Conservation (phyloP, 2,888 invertebrate species). For the Megastigmus dorsalis region DNA sequence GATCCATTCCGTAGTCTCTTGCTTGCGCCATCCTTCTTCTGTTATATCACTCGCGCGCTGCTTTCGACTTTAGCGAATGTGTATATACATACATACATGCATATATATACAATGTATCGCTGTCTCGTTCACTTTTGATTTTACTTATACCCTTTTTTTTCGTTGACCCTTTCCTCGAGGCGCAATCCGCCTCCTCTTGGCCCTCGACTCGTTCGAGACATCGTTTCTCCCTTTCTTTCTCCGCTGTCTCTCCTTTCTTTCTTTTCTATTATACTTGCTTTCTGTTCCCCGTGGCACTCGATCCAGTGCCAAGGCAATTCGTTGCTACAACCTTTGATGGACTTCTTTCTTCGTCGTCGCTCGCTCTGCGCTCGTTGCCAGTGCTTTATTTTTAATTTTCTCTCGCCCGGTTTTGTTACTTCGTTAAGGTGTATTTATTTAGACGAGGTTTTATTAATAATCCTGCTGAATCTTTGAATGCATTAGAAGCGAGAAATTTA, state of each 20-base stretch:
- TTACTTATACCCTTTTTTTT: slow-evolving; percentile 12
- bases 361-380: no score
- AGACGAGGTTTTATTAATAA: no score
- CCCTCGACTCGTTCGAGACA: no score
- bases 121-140: slow-evolving; percentile 33
- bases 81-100: background rate
- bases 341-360: no score
- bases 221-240: no score
- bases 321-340: no score
- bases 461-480: no score
- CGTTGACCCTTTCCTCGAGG: slow-evolving; percentile 1
- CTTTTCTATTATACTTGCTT: background rate
- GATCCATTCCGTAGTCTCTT: background rate
- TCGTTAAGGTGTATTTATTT: no score
- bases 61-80: background rate
- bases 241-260: background rate
- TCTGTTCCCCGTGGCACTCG: background rate
- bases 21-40: background rate
- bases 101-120: slow-evolving; percentile 4
- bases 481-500: no score
- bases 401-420: no score
- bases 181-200: background rate
- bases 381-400: no score
- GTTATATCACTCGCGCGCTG: slow-evolving; percentile 1
- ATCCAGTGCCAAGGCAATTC: no score